Evolutionary conservation across 53 echinoderm and acorn worm genomes (phyloP), one percentile per base, ranked within the genome.

Genomic region (Stichopus horrens): DNA sequence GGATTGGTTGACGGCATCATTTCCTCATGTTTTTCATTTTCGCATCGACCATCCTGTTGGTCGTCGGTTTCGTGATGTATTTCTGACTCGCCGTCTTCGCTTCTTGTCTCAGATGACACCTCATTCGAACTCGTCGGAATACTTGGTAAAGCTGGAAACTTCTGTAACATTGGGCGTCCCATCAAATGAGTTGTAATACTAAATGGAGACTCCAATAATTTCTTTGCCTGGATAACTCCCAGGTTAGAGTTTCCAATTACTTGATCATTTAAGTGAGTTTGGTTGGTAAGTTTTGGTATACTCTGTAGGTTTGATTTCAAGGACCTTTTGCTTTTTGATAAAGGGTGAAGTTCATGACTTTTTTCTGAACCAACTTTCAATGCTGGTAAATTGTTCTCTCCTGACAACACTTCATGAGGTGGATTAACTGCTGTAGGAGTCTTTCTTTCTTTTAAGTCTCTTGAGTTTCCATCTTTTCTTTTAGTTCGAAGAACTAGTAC

Each of bases 191-290:
- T 58, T 13, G 58, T 11, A 7, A 74, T 54, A 54, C 16, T 16
- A 59, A 76, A 74, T 8, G 20, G 83, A 63, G 83, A 60, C 86
- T 96, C 95, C 3, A 92, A 92, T 9, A 95, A 83, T 83, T 83
- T 92, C 10, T 86, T 90, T 1, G 95, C 97, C 7, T 95, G 95
- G 80, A 95, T 95, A 80, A 95, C 53, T 63, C 95, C 92, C 78
- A 97, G 86, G 23, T 92, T 90, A 57, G 94, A 97, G 89, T 97
- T 97, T 23, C 90, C 92, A 74, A 95, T 93, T 2, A 86, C 89
- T 8, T 95, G 89, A 88, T 95, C 97, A 14, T 97, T 94, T 2
- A 90, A 89, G 51, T 93, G 88, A 6, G 92, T 88, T n/a, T 89
- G 91, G 7, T 91, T 73, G 20, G 75, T 54, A 7, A 91, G 83